These are phyloP conservation scores for Latrodectus elegans DNA, from an alignment of 2,888 invertebrate genomes.

Conservation along the genomic window DNA sequence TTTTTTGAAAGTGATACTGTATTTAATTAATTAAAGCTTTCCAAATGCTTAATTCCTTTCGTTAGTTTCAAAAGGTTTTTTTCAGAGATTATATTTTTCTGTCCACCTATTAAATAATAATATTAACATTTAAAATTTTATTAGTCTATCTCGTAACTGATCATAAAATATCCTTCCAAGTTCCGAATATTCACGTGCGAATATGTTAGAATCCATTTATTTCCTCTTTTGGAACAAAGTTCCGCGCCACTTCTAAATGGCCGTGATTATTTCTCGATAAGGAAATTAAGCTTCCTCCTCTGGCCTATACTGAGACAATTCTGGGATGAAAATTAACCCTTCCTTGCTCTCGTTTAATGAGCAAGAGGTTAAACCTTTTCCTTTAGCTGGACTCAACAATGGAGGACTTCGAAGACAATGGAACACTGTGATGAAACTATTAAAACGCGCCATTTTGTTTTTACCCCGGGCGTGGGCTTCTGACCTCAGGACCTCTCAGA, in stretches of 20 bases:
- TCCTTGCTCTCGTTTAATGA: background rate
- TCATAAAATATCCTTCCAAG: too few species aligned
- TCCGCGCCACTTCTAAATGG: background rate
- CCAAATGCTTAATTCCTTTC: too few species aligned
- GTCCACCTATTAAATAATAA: too few species aligned
- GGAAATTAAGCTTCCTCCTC: constrained; percentile 1
- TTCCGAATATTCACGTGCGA: too few species aligned
- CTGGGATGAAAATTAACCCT: background rate
- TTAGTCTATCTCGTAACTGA: too few species aligned
- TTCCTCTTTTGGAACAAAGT: background rate
- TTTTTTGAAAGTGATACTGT: too few species aligned
- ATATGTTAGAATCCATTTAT: background rate
- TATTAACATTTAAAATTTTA: too few species aligned
- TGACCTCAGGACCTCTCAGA: constrained; percentile 12
- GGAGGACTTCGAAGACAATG: background rate
- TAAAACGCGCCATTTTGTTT: background rate
- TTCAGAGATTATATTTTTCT: too few species aligned
- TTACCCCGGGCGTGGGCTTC: constrained; percentile 13
- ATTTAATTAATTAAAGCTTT: too few species aligned
- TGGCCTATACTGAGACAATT: background rate
- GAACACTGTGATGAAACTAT: constrained; percentile 4
- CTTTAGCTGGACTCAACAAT: constrained; percentile 4
- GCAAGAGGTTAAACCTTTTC: constrained; percentile 11
- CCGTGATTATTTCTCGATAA: background rate
- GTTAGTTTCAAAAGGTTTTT: too few species aligned